A percentile compares a stretch with the other conserved stretches of the same genome.
phyloP scores from a whole-genome alignment of 1,140 invertebrate genomes.

The Telenomus remus region DNA sequence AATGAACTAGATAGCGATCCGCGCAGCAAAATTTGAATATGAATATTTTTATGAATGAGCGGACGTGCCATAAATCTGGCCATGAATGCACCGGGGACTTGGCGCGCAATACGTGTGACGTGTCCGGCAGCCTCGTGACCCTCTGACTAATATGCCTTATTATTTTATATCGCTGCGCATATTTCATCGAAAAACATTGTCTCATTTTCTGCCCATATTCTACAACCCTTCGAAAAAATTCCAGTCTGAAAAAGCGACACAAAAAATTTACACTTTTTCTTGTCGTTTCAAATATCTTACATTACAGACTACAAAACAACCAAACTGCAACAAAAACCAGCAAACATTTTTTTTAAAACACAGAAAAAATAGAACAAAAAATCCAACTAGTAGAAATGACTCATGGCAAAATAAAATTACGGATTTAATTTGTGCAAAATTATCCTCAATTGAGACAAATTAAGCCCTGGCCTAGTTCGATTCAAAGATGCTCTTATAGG shows the following conservation, averaged over 20 bases:
- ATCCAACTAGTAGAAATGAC: no score
- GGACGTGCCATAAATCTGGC: slow-evolving; percentile 71
- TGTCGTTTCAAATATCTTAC: no score
- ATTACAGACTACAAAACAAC: no score
- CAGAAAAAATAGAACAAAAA: no score
- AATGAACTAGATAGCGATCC: slow-evolving; percentile 57
- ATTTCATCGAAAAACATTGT: slow-evolving; percentile 57
- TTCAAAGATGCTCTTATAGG: slow-evolving; percentile 29
- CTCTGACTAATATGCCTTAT: slow-evolving; percentile 73
- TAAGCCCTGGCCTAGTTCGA: slow-evolving; percentile 26
- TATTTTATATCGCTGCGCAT: slow-evolving; percentile 73
- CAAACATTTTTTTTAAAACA: no score
- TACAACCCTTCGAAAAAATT: no score
- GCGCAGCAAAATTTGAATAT: slow-evolving; percentile 68
- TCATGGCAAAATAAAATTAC: no score
- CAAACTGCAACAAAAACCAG: no score
- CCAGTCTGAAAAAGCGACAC: no score
- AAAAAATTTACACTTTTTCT: no score
- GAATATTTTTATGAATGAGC: slow-evolving; percentile 76
- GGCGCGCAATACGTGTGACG: slow-evolving; percentile 41
- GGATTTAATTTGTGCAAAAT: no score
- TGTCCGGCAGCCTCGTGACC: slow-evolving; percentile 51
- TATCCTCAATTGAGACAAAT: slow-evolving; percentile 10
- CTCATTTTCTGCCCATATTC: no score
- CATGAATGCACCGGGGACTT: slow-evolving; percentile 59